Evolutionary conservation across 2,888 invertebrate species (phyloP), one percentile per base, ranked within the genome.

Genomic region (Pelosia muscerda): DNA sequence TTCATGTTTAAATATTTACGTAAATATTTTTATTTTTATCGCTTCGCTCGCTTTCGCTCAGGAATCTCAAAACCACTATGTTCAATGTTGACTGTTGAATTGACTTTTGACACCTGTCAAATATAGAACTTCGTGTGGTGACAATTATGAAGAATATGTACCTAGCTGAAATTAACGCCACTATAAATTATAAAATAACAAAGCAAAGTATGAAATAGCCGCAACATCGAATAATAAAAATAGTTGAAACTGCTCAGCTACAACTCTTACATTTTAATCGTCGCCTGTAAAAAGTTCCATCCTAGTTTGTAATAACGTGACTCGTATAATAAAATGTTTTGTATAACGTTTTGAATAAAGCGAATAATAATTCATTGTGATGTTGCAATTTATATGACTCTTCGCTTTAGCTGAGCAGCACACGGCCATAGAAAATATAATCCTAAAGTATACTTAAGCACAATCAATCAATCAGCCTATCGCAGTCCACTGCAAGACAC

Each of bases 261-360:
- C 38, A 61, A 64, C 61, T 49, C 49, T n/a, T 49, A 49, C 49
- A 26, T 59, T 66, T 65, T 71, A 67, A 71, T 57, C 54, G 64
- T 42, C 57, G 15, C 15, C 42, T 54, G 53, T 67, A 62, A 71
- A 65, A 61, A 67, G 49, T 67, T 65, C 61, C 55, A 31, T 38
- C 38, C 28, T 19, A 26, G n/a, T 25, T 15, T 26, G 22, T 28
- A 22, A 54, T 57, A 42, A 54, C 34, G n/a, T 26, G n/a, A 25
- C 49, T 61, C 31, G 42, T 53, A 15, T 28, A 49, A 28, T 53
- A 53, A 28, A 53, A 42, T 31, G 15, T 31, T 22, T 25, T 19
- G 25, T 23, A 15, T 60, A 34, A 42, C 19, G 60, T 42, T 59
- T 23, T 38, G 38, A 38, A 59, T 59, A 23, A 59, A 59, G 25